Evolutionary conservation across 1,140 invertebrate genomes (phyloP), one percentile per base, ranked within the genome.

Genomic region (Drosophila bipectinata): DNA sequence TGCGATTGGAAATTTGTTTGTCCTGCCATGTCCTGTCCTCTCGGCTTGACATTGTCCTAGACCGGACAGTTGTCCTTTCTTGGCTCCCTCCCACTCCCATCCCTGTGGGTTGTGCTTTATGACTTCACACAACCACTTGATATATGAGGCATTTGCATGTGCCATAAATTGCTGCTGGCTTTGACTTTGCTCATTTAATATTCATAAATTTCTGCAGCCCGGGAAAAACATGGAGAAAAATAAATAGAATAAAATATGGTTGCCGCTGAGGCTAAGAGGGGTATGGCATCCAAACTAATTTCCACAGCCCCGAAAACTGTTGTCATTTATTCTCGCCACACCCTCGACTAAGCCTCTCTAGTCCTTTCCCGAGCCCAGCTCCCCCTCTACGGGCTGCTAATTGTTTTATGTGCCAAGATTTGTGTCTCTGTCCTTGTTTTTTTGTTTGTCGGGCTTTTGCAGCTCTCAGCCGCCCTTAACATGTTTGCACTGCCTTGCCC

Each of bases 401-500:
- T 87, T 87, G 82, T 85, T 85, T 85, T 87, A 88, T 87, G 82
- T 87, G 83, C 83, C 83, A 88, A 88, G 83, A 88, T 88, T 88
- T 88, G 84, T 88, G 83, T 89, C 83, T 76, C 52, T 78, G 85
- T 72, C 73, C 75, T 68, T 76, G 82, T 82, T 63, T 61, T 48
- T 66, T 48, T 61, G 26, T 26, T 26, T 32, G 32, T 56, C 10
- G 18, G 34, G 53, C 52, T 61, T 41, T 55, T 41, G 45, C 54
- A 55, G 48, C 71, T 62, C 54, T 63, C 58, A 55, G 71, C 75
- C 79, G 79, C 82, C 82, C 66, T 82, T 69, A 82, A 82, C 82
- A 79, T 87, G 83, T 87, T 83, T 69, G 64, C 67, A 41, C 66
- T 52, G 57, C 56, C 47, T 63, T 52, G 44, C 55, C 52, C 30